Evolutionary conservation across 2,888 invertebrate genomes (phyloP).

Genomic region (Xylophagus ater): DNA sequence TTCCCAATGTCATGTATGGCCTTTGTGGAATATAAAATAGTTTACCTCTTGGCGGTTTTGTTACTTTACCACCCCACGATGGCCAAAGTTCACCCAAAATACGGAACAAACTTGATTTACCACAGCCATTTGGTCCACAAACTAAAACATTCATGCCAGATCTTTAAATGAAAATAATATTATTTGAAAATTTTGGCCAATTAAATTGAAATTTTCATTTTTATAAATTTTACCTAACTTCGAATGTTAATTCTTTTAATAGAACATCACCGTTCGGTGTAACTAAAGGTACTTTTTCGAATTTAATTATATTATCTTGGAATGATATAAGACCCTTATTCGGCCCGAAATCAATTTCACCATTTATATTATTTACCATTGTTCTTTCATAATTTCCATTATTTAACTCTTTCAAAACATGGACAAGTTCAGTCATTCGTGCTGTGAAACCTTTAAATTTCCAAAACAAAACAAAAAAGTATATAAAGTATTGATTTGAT

Average conservation of each 20-base stretch:
- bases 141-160: constrained; percentile 96
- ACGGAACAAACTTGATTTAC: constrained; percentile 93
- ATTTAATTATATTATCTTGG: constrained; percentile 80
- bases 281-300: constrained; percentile 86
- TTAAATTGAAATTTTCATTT: background rate
- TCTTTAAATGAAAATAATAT: constrained; percentile 28
- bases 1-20: constrained; percentile 97
- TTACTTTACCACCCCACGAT: constrained; percentile 82
- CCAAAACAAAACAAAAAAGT: constrained; percentile 4
- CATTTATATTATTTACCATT: constrained; percentile 41
- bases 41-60: constrained; percentile 90
- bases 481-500: too few relatives aligned
- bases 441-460: constrained; percentile 66
- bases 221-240: constrained; percentile 55
- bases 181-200: background rate
- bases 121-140: constrained; percentile 97
- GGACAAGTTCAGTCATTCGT: constrained; percentile 78
- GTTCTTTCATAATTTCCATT: constrained; percentile 57
- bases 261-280: constrained; percentile 97
- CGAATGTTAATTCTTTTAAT: constrained; percentile 77
- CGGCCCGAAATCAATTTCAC: constrained; percentile 44
- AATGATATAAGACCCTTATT: constrained; percentile 71
- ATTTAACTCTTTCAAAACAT: constrained; percentile 74
- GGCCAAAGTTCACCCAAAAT: constrained; percentile 98
- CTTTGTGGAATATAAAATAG: constrained; percentile 89